Conservation (phyloP, 2,888 invertebrate genomes). For the Scrobipalpa costella region DNA sequence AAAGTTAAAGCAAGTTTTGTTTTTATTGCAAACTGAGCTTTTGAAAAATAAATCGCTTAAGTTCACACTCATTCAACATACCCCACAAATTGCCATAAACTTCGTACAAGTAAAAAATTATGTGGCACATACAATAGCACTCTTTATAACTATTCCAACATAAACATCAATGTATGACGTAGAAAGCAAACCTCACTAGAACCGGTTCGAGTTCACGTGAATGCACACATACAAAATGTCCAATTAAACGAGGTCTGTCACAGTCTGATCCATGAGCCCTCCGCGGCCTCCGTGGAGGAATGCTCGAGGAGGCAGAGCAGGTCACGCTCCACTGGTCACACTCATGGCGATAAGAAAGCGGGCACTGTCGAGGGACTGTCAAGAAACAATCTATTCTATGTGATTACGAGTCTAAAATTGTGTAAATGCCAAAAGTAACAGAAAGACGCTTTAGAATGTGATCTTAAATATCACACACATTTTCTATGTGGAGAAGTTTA, state of each 20-base stretch:
- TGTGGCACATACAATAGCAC: conserved; percentile 40
- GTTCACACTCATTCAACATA: conserved; percentile 9
- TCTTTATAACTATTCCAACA: conserved; percentile 62
- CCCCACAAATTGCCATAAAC: conserved; percentile 72
- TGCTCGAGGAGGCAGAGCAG: conserved; percentile 49
- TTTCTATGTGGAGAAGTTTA: no score
- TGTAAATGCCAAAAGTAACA: conserved; percentile 18
- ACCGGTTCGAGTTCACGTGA: conserved; percentile 73
- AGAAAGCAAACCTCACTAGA: conserved; percentile 68
- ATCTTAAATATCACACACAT: neutral
- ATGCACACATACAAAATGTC: conserved; percentile 70
- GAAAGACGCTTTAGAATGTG: no score
- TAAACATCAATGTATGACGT: conserved; percentile 70
- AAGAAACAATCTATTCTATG: conserved; percentile 59
- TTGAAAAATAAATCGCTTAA: conserved; percentile 2
- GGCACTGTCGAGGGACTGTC: conserved; percentile 61
- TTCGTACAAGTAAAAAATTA: conserved; percentile 63
- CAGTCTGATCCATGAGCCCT: conserved; percentile 62
- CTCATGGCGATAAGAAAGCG: conserved; percentile 72
- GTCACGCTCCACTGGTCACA: conserved; percentile 59
- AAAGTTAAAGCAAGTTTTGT: no score
- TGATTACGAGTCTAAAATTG: conserved; percentile 46
- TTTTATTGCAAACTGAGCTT: neutral
- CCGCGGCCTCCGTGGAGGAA: conserved; percentile 45
- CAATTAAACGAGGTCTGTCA: conserved; percentile 73